phyloP scores from a whole-genome alignment of 2,888 invertebrate genomes.

The Calliphora vomitoria region DNA sequence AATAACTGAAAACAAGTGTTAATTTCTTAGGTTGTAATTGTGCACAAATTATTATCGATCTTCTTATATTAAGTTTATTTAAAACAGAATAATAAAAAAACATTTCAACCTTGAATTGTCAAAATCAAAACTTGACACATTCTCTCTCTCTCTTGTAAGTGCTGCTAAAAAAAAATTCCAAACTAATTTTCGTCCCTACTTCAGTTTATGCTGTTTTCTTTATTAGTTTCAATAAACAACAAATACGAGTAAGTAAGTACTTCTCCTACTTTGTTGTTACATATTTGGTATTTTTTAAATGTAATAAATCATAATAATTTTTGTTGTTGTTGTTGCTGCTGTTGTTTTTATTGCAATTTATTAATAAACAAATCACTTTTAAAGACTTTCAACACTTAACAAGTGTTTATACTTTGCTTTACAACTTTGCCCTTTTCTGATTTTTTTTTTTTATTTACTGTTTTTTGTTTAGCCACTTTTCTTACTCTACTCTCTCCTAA shows the following conservation, averaged over 20 bases:
- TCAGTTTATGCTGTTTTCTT: conserved; percentile 19
- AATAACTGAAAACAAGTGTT: neutral
- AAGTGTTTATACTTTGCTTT: conserved; percentile 71
- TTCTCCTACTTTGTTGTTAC: neutral
- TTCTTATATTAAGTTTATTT: neutral
- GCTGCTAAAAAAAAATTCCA: neutral
- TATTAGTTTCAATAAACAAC: conserved; percentile 33
- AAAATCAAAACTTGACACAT: neutral
- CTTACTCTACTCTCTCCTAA: conserved; percentile 14
- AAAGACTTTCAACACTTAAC: conserved; percentile 74
- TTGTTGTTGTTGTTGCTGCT: conserved; percentile 22
- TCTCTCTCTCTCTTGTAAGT: neutral
- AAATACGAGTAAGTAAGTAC: neutral
- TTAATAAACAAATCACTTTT: conserved; percentile 74
- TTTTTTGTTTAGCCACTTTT: neutral
- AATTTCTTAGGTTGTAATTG: neutral
- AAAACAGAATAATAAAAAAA: too few species aligned
- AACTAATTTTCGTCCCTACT: neutral
- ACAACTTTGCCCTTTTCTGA: conserved; percentile 67
- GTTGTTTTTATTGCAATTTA: conserved; percentile 65
- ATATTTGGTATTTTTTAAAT: neutral
- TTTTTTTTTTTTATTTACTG: conserved; percentile 42
- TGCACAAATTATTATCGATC: neutral
- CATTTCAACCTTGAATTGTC: neutral
- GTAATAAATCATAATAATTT: conserved; percentile 67